These are phyloP conservation scores for Bedellia somnulentella DNA, from an alignment of 2,888 invertebrate species.

Conservation along the genomic window DNA sequence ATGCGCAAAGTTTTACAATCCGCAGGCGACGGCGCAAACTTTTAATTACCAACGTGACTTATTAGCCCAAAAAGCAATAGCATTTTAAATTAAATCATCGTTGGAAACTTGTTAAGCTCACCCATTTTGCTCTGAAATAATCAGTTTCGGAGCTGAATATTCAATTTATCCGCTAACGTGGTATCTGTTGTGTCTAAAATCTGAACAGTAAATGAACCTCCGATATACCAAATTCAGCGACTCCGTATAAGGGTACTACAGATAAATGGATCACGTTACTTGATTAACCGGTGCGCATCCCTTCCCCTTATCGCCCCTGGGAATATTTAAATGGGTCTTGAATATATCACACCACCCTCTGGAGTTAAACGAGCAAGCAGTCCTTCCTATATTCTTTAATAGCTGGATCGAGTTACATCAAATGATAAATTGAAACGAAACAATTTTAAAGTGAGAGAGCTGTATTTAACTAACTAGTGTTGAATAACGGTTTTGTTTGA, in stretches of 20 bases:
- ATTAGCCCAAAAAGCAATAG: constrained; percentile 3
- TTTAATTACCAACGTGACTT: constrained; percentile 5
- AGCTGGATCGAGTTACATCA: constrained; percentile 38
- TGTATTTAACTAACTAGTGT: too few relatives aligned
- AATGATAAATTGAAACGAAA: too few relatives aligned
- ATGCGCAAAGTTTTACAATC: constrained; percentile 3
- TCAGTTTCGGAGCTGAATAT: constrained; percentile 5
- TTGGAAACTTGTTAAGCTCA: too few relatives aligned
- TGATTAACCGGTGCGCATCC: constrained; percentile 57
- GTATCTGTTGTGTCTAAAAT: constrained; percentile 22
- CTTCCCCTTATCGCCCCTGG: constrained; percentile 54
- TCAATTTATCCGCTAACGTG: constrained; percentile 15
- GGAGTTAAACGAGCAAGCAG: constrained; percentile 30
- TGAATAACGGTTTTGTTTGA: too few relatives aligned
- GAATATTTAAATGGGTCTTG: constrained; percentile 57
- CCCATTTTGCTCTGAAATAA: constrained; percentile 8
- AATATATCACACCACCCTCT: constrained; percentile 53
- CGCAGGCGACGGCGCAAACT: constrained; percentile 1
- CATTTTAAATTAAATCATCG: too few relatives aligned
- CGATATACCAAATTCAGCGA: constrained; percentile 51
- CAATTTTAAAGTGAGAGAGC: too few relatives aligned
- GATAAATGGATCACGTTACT: constrained; percentile 61
- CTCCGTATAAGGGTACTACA: constrained; percentile 52
- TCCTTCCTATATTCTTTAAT: constrained; percentile 25
- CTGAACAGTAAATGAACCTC: constrained; percentile 32